Evolutionary conservation across 2,113 vertebrate genomes (phyloP), one percentile per base, ranked within the genome.

Genomic region (Oreocharis arfaki): DNA sequence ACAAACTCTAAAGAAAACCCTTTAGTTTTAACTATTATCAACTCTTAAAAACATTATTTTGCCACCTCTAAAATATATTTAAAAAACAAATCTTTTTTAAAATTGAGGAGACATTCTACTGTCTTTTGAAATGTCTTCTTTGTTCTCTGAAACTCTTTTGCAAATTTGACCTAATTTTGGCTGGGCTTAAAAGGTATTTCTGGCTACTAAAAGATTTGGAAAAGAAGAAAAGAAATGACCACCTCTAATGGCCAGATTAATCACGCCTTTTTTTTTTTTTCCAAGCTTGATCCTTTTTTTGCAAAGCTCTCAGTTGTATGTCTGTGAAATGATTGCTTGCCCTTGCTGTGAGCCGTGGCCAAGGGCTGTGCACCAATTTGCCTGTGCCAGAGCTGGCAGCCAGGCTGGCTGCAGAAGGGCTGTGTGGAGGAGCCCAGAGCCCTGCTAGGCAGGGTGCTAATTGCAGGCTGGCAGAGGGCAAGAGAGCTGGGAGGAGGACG

Each of bases 191-290:
- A 84, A 82, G 56, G 9, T 7, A 26, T 47, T 75, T 92, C 75
- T 95, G 61, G 46, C 60, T 76, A 53, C 20, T n/a, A 46, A 88
- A 64, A 69, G 0, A 28, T 64, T 28, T 7, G 1, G 24, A 17
- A 9, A 11, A 6, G 3, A 3, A 56, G 55, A 82, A 82, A 82
- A 84, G 22, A 41, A 19, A 70, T 56, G 39, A 70, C 60, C 33
- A 59, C 9, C 16, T 55, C 20, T 46, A 79, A 82, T 49, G 47
- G 23, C 23, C 44, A 69, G 18, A 76, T 84, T 86, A 84, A 67
- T 64, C 35, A 49, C 0, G 0, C 7, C 7, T 44, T 37, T 2
- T 19, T 2, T 39, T 47, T 41, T 63, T 39, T 55, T 26, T 6
- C 44, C 22, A 44, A 23, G 39, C 46, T 71, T 68, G 47, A 68